A percentile compares a stretch with the other conserved stretches of the same genome.
phyloP scores from a whole-genome alignment of 2,797 vertebrate genomes.

The Oceanodroma leucorhoa region DNA sequence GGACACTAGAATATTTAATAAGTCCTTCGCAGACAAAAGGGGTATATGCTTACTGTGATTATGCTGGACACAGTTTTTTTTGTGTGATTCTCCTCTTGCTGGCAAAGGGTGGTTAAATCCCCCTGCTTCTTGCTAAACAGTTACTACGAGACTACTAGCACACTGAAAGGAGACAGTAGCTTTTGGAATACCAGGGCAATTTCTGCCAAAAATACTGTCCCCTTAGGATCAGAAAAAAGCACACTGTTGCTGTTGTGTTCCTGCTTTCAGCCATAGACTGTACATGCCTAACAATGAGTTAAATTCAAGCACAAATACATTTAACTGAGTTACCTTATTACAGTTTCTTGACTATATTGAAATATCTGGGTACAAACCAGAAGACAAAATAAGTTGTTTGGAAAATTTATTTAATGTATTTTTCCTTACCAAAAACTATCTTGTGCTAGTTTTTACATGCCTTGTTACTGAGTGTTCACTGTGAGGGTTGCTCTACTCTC shows the following conservation, averaged over 20 bases:
- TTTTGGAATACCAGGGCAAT: neutral
- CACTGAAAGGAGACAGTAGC: neutral
- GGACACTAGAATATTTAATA: neutral
- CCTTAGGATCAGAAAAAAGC: neutral
- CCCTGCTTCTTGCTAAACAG: neutral
- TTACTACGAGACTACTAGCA: neutral
- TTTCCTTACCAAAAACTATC: neutral
- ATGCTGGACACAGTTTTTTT: neutral
- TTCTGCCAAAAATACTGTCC: neutral
- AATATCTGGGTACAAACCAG: neutral
- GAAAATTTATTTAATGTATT: neutral
- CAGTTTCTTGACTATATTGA: neutral
- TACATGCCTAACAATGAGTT: neutral
- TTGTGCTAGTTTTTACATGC: neutral
- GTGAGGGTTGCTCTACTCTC: neutral
- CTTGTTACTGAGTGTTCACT: neutral
- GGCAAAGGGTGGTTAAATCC: neutral
- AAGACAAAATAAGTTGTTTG: neutral
- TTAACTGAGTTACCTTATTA: neutral
- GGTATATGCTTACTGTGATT: neutral
- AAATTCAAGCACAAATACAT: neutral
- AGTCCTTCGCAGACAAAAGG: neutral
- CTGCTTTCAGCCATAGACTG: neutral
- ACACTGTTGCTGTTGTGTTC: neutral
- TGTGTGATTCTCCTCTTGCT: neutral